Conservation (phyloP, 2,888 invertebrate species). For the Euplagia quadripunctaria region DNA sequence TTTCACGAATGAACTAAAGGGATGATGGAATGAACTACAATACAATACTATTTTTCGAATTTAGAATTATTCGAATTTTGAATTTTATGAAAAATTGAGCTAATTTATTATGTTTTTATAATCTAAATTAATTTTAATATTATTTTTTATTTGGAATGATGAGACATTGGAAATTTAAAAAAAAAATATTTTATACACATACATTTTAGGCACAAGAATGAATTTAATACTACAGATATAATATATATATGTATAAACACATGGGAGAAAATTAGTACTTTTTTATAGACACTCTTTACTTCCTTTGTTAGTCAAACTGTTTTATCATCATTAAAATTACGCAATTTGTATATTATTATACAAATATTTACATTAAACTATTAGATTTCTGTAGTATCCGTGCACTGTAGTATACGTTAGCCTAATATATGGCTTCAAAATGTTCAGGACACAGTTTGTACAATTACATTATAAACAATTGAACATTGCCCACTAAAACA, state of each 20-base stretch:
- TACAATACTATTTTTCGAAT: background rate
- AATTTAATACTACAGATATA: conserved; percentile 31
- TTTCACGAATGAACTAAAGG: background rate
- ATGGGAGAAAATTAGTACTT: background rate
- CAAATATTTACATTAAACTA: background rate
- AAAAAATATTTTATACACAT: conserved; percentile 45
- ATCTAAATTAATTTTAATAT: conserved; percentile 20
- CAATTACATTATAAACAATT: background rate
- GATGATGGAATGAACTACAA: conserved; percentile 5
- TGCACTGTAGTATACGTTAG: background rate
- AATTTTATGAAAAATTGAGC: conserved; percentile 46
- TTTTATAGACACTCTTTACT: background rate
- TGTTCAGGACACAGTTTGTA: background rate
- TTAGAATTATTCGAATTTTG: conserved; percentile 14
- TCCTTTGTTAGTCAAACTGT: background rate
- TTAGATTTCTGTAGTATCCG: no score
- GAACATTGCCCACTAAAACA: background rate
- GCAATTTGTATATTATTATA: background rate
- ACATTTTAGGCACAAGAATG: conserved; percentile 49
- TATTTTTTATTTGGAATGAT: conserved; percentile 37
- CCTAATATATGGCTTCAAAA: background rate
- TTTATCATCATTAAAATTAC: background rate
- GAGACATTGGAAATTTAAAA: conserved; percentile 33
- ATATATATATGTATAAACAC: background rate
- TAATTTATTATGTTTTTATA: conserved; percentile 25